Conservation (phyloP, 2,113 vertebrate species). For the Probosciger aterrimus region DNA sequence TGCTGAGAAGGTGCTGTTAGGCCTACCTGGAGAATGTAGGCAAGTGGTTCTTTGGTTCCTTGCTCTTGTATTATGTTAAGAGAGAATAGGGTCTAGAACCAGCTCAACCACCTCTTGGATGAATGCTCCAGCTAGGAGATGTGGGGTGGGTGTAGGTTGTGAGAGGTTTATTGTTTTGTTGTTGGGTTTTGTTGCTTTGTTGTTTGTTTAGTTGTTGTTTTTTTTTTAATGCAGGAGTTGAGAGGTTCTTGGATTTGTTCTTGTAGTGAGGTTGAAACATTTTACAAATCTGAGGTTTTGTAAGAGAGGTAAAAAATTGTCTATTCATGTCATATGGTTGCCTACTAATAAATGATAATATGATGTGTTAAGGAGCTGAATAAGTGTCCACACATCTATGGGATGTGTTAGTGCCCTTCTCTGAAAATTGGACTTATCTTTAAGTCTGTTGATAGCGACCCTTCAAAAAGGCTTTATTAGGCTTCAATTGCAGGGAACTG, state of each 20-base stretch:
- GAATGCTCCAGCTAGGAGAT: neutral
- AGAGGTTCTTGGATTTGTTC: neutral
- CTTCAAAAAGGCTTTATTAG: neutral
- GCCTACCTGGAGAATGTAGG: neutral
- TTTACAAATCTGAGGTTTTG: neutral
- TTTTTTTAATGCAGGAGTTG: neutral
- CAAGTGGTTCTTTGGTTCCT: neutral
- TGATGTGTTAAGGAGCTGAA: neutral
- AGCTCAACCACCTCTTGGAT: neutral
- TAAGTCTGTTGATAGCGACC: neutral
- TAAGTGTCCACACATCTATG: neutral
- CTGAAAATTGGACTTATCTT: neutral
- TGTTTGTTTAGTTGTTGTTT: neutral
- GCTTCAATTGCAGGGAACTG: neutral
- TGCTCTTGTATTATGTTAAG: neutral
- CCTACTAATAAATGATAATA: neutral
- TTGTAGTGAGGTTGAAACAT: neutral
- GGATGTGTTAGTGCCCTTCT: neutral
- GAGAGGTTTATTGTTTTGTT: neutral
- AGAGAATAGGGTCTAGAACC: neutral
- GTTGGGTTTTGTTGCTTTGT: neutral
- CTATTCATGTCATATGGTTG: neutral
- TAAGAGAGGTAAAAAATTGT: neutral
- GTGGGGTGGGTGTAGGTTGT: neutral
- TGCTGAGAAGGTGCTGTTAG: neutral